A percentile compares a stretch with the other conserved stretches of the same genome.
Conservation (phyloP, 2,797 vertebrate genomes). For the Sebastes flavidus region DNA sequence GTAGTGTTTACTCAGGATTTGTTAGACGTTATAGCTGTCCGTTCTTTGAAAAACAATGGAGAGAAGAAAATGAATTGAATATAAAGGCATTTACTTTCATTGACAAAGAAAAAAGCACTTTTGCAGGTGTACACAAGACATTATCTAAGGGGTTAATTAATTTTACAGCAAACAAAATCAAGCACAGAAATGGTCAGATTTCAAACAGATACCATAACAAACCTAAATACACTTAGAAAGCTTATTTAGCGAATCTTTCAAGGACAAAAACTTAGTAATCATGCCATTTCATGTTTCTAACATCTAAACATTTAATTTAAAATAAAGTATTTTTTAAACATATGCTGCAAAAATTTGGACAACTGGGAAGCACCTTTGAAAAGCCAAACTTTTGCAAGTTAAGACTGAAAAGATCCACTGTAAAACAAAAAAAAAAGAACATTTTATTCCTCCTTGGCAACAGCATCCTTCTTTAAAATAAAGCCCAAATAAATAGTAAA, state of each 20-base stretch:
- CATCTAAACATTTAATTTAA: conserved; percentile 48
- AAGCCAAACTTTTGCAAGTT: conserved; percentile 20
- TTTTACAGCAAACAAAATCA: conserved; percentile 58
- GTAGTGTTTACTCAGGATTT: not conserved
- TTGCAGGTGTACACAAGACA: conserved; percentile 56
- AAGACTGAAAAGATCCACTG: conserved; percentile 31
- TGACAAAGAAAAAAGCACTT: conserved; percentile 61
- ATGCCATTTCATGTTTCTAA: conserved; percentile 55
- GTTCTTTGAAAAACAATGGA: not conserved
- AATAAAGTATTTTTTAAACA: conserved; percentile 40
- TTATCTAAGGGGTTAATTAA: conserved; percentile 32
- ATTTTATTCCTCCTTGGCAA: conserved; percentile 45
- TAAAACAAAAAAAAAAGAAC: not conserved
- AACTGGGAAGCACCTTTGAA: conserved; percentile 44
- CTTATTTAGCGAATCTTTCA: conserved; percentile 36
- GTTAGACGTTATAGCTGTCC: not conserved
- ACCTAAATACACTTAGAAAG: conserved; percentile 42
- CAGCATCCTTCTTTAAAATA: conserved; percentile 29
- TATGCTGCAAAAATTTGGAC: conserved; percentile 25
- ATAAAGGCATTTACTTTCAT: conserved; percentile 76
- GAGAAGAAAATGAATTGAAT: conserved; percentile 23
- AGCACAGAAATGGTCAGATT: conserved; percentile 46
- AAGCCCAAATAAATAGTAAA: conserved; percentile 49
- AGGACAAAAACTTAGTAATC: conserved; percentile 50
- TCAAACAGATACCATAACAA: conserved; percentile 50